These are phyloP conservation scores for Drosophila mauritiana DNA, from an alignment of 1,140 invertebrate genomes.

Conservation along the genomic window DNA sequence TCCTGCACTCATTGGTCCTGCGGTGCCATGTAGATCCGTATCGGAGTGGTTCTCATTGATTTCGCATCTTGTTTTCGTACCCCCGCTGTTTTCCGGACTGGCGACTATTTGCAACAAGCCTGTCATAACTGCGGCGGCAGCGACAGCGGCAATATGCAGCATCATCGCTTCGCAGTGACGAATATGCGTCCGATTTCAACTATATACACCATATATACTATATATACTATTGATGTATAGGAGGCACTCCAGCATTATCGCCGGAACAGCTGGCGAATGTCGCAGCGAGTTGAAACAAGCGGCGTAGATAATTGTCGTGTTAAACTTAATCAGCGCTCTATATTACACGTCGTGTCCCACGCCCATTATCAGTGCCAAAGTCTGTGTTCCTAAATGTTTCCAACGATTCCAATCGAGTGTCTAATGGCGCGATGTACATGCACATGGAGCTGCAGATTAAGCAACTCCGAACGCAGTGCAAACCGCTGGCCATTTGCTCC, in stretches of 20 bases:
- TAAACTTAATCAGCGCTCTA: constrained; percentile 67
- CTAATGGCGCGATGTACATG: constrained; percentile 35
- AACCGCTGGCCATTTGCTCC: constrained; percentile 16
- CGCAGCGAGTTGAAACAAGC: constrained; percentile 70
- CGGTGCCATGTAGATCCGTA: constrained; percentile 65
- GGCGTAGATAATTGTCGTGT: constrained; percentile 69
- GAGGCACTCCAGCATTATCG: constrained; percentile 52
- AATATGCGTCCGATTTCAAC: constrained; percentile 8
- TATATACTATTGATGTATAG: neutral
- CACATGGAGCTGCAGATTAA: constrained; percentile 29
- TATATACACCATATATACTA: no score
- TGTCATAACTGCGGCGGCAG: constrained; percentile 31
- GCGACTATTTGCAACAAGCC: constrained; percentile 23
- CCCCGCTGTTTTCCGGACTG: constrained; percentile 26
- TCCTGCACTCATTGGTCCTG: constrained; percentile 24
- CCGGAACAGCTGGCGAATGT: constrained; percentile 74
- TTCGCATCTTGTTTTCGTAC: constrained; percentile 47
- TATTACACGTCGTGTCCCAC: constrained; percentile 45
- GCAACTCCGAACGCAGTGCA: constrained; percentile 10
- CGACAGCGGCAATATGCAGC: no score
- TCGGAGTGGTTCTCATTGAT: constrained; percentile 45
- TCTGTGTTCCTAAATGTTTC: constrained; percentile 43
- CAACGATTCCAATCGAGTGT: constrained; percentile 13
- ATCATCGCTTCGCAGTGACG: constrained; percentile 7
- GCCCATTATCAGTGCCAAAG: constrained; percentile 48